These are phyloP conservation scores for Drosophila cardini DNA, from an alignment of 1,140 invertebrate species.

Conservation along the genomic window DNA sequence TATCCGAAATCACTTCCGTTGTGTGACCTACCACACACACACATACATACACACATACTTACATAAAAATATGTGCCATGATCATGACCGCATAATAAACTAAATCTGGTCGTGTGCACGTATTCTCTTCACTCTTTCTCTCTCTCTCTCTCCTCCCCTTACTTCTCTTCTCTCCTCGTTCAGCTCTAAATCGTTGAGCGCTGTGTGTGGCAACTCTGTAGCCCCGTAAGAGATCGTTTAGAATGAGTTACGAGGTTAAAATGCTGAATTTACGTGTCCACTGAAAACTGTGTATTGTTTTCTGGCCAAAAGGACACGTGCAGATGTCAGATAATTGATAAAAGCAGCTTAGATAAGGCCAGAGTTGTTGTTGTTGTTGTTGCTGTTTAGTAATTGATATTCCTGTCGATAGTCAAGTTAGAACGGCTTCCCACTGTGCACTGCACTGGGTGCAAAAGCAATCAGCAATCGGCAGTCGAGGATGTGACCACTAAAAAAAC, in stretches of 20 bases:
- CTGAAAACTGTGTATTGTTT: slow-evolving; percentile 20
- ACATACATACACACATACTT: slow-evolving; percentile 16
- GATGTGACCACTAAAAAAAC: slow-evolving; percentile 48
- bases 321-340: slow-evolving; percentile 67
- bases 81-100: slow-evolving; percentile 67
- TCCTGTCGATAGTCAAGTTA: slow-evolving; percentile 51
- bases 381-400: slow-evolving; percentile 72
- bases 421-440: slow-evolving; percentile 57
- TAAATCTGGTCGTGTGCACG: slow-evolving; percentile 74
- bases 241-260: slow-evolving; percentile 72
- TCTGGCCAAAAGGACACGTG: slow-evolving; percentile 52
- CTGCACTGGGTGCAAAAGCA: slow-evolving; percentile 34
- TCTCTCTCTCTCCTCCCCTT: too few species aligned
- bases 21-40: slow-evolving; percentile 19
- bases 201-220: slow-evolving; percentile 34
- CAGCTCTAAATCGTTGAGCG: slow-evolving; percentile 22
- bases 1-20: slow-evolving; percentile 57
- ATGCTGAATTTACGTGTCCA: slow-evolving; percentile 47
- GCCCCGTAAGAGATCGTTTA: slow-evolving; percentile 62
- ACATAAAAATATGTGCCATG: slow-evolving; percentile 6
- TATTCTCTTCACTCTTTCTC: slow-evolving; percentile 16
- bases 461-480: slow-evolving; percentile 41
- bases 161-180: neutral
- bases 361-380: slow-evolving; percentile 48
- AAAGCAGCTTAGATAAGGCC: slow-evolving; percentile 64